Percentiles rank a stretch among this genome's conserved stretches.
Evolutionary conservation across 2,113 vertebrate species (phyloP).

Genomic region (Hiodon tergisus): DNA sequence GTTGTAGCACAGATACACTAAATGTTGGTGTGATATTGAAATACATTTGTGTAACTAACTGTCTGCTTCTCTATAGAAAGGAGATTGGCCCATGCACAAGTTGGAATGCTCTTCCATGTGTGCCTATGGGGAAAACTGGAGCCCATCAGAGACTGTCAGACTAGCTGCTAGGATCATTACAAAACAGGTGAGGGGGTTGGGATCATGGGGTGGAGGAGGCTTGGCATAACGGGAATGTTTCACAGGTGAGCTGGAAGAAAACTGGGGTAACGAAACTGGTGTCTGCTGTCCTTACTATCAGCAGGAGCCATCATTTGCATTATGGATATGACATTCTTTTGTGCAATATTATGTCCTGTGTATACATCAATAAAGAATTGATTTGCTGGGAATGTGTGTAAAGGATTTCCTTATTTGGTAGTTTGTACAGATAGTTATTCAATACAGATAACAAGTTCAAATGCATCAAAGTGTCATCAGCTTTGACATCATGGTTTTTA

Average conservation of each 20-base stretch:
- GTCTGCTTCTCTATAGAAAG: slow-evolving; percentile 64
- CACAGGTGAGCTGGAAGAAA: not conserved
- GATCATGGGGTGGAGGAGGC: not conserved
- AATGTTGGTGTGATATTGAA: not conserved
- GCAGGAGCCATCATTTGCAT: too few species aligned
- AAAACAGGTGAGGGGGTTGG: slow-evolving; percentile 76
- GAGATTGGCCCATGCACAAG: slow-evolving; percentile 94
- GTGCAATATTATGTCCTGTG: too few species aligned
- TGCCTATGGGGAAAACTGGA: slow-evolving; percentile 86
- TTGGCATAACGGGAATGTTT: not conserved
- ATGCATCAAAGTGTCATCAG: too few species aligned
- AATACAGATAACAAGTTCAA: too few species aligned
- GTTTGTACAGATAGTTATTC: too few species aligned
- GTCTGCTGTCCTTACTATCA: too few species aligned
- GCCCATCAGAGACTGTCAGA: slow-evolving; percentile 88
- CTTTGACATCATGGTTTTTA: too few species aligned
- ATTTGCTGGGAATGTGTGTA: too few species aligned
- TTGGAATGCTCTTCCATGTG: slow-evolving; percentile 91
- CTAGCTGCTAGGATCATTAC: slow-evolving; percentile 86
- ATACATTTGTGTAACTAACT: not conserved
- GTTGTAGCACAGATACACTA: not conserved
- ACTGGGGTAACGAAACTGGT: not conserved
- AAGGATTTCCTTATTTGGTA: too few species aligned
- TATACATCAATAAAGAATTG: too few species aligned
- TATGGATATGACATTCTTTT: too few species aligned